A percentile compares a stretch with the other conserved stretches of the same genome.
These are phyloP conservation scores for Bombus polaris DNA, from an alignment of 1,140 invertebrate species.

Conservation along the genomic window DNA sequence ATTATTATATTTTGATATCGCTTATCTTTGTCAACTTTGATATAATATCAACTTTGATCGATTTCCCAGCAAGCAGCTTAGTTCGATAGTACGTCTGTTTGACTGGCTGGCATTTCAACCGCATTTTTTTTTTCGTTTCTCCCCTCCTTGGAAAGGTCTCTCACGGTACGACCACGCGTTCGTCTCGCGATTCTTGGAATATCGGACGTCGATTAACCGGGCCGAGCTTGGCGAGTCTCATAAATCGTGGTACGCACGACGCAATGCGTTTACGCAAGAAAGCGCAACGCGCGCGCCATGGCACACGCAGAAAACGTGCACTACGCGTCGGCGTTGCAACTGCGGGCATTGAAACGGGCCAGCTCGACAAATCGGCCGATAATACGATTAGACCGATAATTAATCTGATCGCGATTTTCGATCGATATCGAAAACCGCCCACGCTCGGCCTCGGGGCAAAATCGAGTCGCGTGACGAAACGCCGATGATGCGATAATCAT, in stretches of 20 bases:
- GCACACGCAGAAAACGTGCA: slow-evolving; percentile 34
- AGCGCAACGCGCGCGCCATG: slow-evolving; percentile 24
- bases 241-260: slow-evolving; percentile 52
- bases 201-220: slow-evolving; percentile 56
- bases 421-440: slow-evolving; percentile 47
- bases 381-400: slow-evolving; percentile 79
- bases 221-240: slow-evolving; percentile 29
- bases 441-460: slow-evolving; percentile 18
- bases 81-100: neutral
- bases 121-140: neutral
- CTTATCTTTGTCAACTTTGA: too few relatives aligned
- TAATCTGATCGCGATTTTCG: slow-evolving; percentile 64
- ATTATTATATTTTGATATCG: too few relatives aligned
- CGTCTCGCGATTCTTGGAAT: slow-evolving; percentile 62
- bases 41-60: neutral
- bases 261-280: slow-evolving; percentile 62
- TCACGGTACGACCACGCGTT: slow-evolving; percentile 51
- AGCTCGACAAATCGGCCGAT: slow-evolving; percentile 76
- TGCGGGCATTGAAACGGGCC: slow-evolving; percentile 59
- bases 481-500: slow-evolving; percentile 57
- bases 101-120: slow-evolving; percentile 37
- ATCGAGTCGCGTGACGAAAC: slow-evolving; percentile 47
- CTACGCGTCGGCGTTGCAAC: slow-evolving; percentile 49
- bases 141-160: slow-evolving; percentile 30
- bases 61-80: neutral